A percentile compares a stretch with the other conserved stretches of the same genome.
These are phyloP conservation scores for Olivierus martensii DNA, from an alignment of 1,140 invertebrate species.

Conservation along the genomic window DNA sequence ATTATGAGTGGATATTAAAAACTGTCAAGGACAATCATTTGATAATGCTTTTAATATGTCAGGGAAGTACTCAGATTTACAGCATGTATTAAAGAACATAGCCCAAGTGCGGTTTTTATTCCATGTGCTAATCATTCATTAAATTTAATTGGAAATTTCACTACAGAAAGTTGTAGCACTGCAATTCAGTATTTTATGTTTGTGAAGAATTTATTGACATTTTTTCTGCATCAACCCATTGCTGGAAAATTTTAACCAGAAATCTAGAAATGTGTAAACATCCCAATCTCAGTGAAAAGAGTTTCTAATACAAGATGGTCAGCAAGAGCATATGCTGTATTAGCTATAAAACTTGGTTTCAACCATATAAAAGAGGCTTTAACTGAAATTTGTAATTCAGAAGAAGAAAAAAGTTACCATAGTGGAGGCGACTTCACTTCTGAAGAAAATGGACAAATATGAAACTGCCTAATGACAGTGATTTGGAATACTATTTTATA, in stretches of 20 bases:
- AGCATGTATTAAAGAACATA: constrained; percentile 8
- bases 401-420: not conserved
- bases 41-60: constrained; percentile 21
- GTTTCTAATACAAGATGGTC: not conserved
- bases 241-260: not conserved
- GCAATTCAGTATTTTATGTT: not conserved
- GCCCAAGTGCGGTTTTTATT: constrained; percentile 1
- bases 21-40: constrained; percentile 20
- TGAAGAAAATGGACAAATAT: not conserved
- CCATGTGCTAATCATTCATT: not conserved
- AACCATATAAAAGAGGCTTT: too few species aligned
- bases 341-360: too few species aligned
- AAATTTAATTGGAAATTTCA: not conserved
- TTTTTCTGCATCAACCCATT: not conserved
- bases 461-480: not conserved
- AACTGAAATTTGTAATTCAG: not conserved
- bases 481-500: not conserved
- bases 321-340: too few species aligned
- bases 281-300: not conserved
- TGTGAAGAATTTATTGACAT: not conserved
- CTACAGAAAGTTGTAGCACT: not conserved
- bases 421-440: not conserved
- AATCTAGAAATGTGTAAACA: not conserved
- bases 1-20: constrained; percentile 11
- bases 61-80: constrained; percentile 17